Percentiles rank a stretch among this genome's conserved stretches.
Conservation (phyloP, 2,888 invertebrate species). For the Synanthedon vespiformis region DNA sequence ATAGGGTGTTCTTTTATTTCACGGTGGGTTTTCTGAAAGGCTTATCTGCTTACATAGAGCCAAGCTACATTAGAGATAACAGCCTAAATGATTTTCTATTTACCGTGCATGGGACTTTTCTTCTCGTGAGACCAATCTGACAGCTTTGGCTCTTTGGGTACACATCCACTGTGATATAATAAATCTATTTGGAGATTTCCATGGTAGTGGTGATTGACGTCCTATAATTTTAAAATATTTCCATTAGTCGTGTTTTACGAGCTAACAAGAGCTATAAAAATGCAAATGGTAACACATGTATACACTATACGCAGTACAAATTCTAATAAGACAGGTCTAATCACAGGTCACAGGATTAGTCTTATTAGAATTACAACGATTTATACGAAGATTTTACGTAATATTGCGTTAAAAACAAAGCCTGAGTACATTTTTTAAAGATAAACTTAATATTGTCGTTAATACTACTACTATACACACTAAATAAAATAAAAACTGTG, state of each 20-base stretch:
- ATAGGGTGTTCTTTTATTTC: no score
- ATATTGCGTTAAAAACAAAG: no score
- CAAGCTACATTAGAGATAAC: not conserved
- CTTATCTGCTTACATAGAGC: no score
- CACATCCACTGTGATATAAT: constrained; percentile 23
- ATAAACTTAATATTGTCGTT: no score
- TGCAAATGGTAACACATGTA: no score
- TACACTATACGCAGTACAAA: not conserved
- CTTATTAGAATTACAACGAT: no score
- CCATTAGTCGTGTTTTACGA: not conserved
- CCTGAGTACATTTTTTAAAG: no score
- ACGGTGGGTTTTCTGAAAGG: no score
- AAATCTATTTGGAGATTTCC: constrained; percentile 6
- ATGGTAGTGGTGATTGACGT: not conserved
- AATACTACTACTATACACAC: not conserved
- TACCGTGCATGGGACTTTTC: not conserved
- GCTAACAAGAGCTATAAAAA: not conserved
- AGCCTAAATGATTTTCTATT: constrained; percentile 4
- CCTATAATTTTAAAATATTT: not conserved
- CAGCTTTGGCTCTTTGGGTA: constrained; percentile 11
- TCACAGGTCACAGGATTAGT: no score
- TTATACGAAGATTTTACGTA: no score
- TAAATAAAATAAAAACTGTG: not conserved
- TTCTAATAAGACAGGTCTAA: not conserved
- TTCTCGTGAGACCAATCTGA: constrained; percentile 10